Conservation (phyloP, 2,888 invertebrate species). For the Allygus modestus region DNA sequence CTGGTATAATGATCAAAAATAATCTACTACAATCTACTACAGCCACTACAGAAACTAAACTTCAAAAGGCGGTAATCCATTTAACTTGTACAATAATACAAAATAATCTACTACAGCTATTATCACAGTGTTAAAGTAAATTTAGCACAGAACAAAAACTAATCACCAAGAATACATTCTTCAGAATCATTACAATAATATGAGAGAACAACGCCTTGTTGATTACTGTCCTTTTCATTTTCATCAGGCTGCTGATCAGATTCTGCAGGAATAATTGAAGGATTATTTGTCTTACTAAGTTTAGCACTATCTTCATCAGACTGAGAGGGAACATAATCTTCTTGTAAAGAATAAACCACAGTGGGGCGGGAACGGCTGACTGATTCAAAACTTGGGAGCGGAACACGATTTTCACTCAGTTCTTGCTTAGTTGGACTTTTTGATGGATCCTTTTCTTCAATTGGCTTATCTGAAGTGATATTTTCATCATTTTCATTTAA, state of each 20-base stretch:
- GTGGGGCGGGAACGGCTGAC: background rate
- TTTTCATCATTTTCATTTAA: background rate
- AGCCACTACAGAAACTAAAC: too few relatives aligned
- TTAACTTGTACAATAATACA: background rate
- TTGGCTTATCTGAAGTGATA: background rate
- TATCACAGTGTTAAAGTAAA: constrained; percentile 15
- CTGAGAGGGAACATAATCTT: background rate
- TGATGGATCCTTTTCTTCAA: background rate
- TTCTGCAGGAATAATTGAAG: background rate
- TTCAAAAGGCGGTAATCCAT: too few relatives aligned
- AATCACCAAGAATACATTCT: constrained; percentile 50
- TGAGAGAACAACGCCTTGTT: background rate
- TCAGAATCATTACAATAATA: constrained; percentile 8
- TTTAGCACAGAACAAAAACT: background rate
- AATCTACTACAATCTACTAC: too few relatives aligned
- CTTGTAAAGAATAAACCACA: background rate
- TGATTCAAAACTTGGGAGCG: constrained; percentile 37
- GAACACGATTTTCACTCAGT: background rate
- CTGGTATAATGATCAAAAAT: background rate
- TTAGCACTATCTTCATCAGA: background rate
- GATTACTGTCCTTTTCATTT: background rate
- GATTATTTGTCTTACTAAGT: background rate
- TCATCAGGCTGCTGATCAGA: background rate
- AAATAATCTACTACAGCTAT: constrained; percentile 9
- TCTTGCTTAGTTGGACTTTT: background rate